Base-by-base conservation (phyloP, 2,888 invertebrate genomes). In the Ryuthela nishihirai region DNA sequence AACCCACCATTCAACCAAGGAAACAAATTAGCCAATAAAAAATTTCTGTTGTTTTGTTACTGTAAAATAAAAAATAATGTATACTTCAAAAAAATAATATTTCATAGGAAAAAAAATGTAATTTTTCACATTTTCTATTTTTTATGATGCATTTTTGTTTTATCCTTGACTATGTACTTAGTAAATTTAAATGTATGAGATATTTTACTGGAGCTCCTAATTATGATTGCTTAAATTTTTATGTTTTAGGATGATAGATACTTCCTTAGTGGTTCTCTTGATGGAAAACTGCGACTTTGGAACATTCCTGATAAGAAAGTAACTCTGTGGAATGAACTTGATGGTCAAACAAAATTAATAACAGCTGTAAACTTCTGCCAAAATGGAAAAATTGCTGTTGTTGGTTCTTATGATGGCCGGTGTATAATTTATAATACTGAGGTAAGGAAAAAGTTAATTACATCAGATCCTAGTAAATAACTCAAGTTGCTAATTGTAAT, bases 291-390 rank as follows among this genome's bases (percentile, higher is more conserved):
- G 44, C 80, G 99, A n/a, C 78, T 99, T 6, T 99, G 99, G 99
- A 95, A 98, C 76, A 99, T 99, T 72, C 97, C 98, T 0, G 98
- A 99, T 73, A 99, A 99, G 74, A 95, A 95, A 77, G 97, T 98
- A 6, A 93, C 94, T 0, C 84, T 95, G 6, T 98, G 97, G 95
- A 97, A 92, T 75, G 97, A 97, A 77, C 86, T 94, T 0, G 89
- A 90, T 73, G 92, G 93, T n/a, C 88, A 87, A 70, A 87, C 88
- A 1, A 93, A 92, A 71, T 79, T 97, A 10, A 97, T 97, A 72
- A 97, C 97, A 0, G 93, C 97, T 0, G 95, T 95, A 0, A 95
- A 94, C 76, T 97, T 97, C 77, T 95, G 94, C 71, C 89, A 92
- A 73, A 94, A 95, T 78, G 98, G 97, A 7, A 94, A 95, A 74